These are phyloP conservation scores for Ciconia stormi DNA, from an alignment of 2,113 vertebrate genomes.

Conservation along the genomic window DNA sequence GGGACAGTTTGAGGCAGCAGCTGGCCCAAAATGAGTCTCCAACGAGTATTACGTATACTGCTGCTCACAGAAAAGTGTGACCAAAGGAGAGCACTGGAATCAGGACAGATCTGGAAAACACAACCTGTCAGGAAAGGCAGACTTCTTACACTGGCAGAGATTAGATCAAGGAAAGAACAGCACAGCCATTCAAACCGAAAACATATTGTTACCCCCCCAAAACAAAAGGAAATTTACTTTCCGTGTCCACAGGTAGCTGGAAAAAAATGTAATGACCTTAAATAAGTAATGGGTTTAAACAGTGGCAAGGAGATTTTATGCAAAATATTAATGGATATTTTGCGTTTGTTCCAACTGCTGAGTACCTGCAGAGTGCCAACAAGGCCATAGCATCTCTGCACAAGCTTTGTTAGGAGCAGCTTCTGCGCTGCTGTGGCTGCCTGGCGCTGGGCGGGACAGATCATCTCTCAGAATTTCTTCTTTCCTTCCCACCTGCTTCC, in stretches of 20 bases:
- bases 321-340: background rate
- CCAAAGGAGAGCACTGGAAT: background rate
- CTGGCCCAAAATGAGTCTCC: background rate
- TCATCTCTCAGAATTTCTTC: background rate
- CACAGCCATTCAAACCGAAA: background rate
- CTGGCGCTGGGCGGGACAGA: background rate
- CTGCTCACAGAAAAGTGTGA: background rate
- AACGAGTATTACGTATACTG: background rate
- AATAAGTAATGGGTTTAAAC: background rate
- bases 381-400: background rate
- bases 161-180: background rate
- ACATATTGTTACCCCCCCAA: background rate
- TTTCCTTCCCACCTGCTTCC: background rate
- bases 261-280: background rate
- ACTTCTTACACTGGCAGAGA: background rate
- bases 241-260: background rate
- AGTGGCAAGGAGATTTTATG: background rate
- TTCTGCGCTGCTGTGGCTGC: background rate
- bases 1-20: background rate
- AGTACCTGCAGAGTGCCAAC: background rate
- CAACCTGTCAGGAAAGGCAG: background rate
- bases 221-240: background rate
- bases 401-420: background rate
- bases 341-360: background rate
- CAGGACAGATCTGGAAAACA: background rate